Base-by-base conservation (phyloP, 2,888 invertebrate genomes). In the Bursaphelenchus okinawaensis region DNA sequence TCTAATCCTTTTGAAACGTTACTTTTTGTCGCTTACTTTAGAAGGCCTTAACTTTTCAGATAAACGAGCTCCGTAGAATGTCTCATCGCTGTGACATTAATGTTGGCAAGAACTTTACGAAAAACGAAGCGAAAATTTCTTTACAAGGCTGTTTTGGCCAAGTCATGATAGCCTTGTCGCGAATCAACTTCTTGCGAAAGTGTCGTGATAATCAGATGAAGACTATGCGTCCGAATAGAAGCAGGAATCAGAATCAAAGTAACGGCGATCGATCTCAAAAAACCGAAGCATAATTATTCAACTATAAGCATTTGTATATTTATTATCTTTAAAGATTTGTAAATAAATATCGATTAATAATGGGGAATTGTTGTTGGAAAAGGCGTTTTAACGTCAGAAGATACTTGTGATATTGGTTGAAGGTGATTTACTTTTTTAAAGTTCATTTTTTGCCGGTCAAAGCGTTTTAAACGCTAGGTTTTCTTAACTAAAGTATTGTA, bases 1-100 rank as follows among this genome's bases (percentile, higher is more conserved):
- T n/a, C n/a, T n/a, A n/a, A n/a, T n/a, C n/a, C n/a, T n/a, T 54
- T 1, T 26, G 27, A 54, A 54, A n/a, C 16, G 54, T 52, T 16
- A n/a, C 19, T 54, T 26, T 54, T 54, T 6, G n/a, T 2, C 40
- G 6, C 40, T 12, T n/a, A 4, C 40, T 16, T 40, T 1, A 40
- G n/a, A 40, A 40, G 12, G 6, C 1, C 2, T 4, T 40, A 16
- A 40, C 22, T 12, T 28, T 59, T 1, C 50, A 59, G 60, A 59
- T 59, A 19, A 23, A 22, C 6, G 50, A 59, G 28, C 52, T 59
- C n/a, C 55, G 50, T n/a, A 31, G 60, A 12, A 59, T 59, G 20
- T 59, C 60, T 12, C 22, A 29, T 20, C 50, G 60, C 28, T 59
- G 60, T 29, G 60, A 59, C 19, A 51, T 50, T 52, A 31, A 59